Evolutionary conservation across 2,888 invertebrate species (phyloP).

Genomic region (Formica aserva): DNA sequence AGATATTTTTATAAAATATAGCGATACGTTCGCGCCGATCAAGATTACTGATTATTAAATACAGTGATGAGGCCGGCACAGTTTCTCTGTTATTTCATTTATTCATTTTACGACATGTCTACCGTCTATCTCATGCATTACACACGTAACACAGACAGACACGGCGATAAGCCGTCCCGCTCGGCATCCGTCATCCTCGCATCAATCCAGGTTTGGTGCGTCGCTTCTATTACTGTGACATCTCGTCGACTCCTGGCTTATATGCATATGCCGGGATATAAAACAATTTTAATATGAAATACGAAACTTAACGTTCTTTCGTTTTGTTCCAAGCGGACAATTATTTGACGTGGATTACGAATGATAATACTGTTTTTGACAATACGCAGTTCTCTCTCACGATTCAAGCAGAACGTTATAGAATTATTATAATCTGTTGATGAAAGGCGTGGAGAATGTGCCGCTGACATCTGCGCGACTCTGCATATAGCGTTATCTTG

Average conservation of each 20-base stretch:
- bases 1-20: conserved; percentile 21
- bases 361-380: background rate
- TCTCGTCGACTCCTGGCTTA: conserved; percentile 28
- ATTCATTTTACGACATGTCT: conserved; percentile 21
- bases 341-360: background rate
- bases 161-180: conserved; percentile 2
- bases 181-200: conserved; percentile 36
- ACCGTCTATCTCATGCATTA: conserved; percentile 28
- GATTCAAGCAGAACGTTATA: background rate
- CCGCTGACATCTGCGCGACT: background rate
- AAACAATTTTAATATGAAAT: conserved; percentile 43
- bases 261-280: conserved; percentile 5
- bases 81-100: conserved; percentile 11
- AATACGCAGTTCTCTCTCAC: background rate
- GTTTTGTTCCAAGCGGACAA: background rate
- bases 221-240: conserved; percentile 59
- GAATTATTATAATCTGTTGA: background rate
- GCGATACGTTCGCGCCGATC: background rate
- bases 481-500: background rate
- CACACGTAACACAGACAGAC: background rate
- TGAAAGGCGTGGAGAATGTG: background rate
- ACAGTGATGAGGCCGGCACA: conserved; percentile 5
- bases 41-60: conserved; percentile 30
- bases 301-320: background rate
- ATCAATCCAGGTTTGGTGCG: conserved; percentile 70